These are phyloP conservation scores for Aphodius granarius DNA, from an alignment of 2,888 invertebrate genomes.

Conservation along the genomic window DNA sequence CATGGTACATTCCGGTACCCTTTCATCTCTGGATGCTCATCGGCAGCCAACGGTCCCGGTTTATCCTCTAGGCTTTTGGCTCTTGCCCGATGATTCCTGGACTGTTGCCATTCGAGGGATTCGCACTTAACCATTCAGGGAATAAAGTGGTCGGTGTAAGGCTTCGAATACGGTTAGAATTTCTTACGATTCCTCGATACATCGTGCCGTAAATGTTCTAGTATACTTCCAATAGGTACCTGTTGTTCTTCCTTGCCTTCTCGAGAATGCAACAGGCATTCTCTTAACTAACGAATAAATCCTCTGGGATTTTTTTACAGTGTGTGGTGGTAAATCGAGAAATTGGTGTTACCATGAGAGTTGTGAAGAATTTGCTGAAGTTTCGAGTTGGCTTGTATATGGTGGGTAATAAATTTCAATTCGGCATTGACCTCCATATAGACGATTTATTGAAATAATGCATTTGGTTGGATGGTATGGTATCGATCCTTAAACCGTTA, in stretches of 20 bases:
- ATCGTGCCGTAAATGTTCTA: not conserved
- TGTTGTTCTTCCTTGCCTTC: not conserved
- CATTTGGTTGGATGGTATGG: not conserved
- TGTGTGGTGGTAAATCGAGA: not conserved
- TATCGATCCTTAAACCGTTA: not conserved
- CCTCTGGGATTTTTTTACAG: not conserved
- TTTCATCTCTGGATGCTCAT: not conserved
- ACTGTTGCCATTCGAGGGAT: conserved; percentile 2
- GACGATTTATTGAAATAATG: conserved; percentile 13
- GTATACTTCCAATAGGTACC: too few species aligned
- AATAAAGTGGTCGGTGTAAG: conserved; percentile 4
- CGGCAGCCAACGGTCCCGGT: not conserved
- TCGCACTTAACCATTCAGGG: conserved; percentile 11
- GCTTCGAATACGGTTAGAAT: not conserved
- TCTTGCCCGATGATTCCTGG: not conserved
- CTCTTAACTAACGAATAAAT: not conserved
- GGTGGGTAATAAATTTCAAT: not conserved
- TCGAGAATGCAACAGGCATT: not conserved
- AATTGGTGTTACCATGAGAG: not conserved
- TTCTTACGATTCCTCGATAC: not conserved
- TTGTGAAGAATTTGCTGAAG: not conserved
- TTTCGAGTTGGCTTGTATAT: not conserved
- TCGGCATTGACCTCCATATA: conserved; percentile 10
- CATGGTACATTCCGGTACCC: not conserved
- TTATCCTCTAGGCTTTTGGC: not conserved